Conservation (phyloP, 2,888 invertebrate genomes). For the Cylloceria caligata region DNA sequence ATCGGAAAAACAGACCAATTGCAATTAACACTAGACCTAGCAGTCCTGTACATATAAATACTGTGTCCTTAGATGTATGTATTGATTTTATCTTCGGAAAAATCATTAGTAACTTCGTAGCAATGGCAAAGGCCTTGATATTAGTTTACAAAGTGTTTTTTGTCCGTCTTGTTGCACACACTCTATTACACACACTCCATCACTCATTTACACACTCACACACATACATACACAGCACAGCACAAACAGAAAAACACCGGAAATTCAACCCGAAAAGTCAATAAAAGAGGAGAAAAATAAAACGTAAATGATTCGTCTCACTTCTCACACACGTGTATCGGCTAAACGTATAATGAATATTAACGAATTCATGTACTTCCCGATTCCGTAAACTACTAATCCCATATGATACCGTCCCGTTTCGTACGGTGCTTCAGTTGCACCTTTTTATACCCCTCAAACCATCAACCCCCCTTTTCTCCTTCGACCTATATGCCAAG, state of each 20-base stretch:
- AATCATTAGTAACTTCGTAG: slow-evolving; percentile 71
- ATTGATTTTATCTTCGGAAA: slow-evolving; percentile 72
- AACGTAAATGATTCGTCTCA: slow-evolving; percentile 40
- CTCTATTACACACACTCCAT: no score
- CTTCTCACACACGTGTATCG: slow-evolving; percentile 20
- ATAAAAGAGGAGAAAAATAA: slow-evolving; percentile 38
- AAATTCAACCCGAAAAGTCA: slow-evolving; percentile 49
- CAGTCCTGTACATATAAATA: slow-evolving; percentile 76
- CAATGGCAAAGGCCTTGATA: slow-evolving; percentile 74
- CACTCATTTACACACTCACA: slow-evolving; percentile 2
- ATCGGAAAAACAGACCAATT: slow-evolving; percentile 75
- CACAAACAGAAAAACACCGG: slow-evolving; percentile 14
- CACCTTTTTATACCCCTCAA: slow-evolving; percentile 58
- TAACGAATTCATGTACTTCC: slow-evolving; percentile 65
- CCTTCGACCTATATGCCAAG: slow-evolving; percentile 72
- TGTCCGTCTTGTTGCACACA: slow-evolving; percentile 55
- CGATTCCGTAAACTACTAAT: slow-evolving; percentile 41
- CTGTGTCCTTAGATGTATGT: slow-evolving; percentile 76
- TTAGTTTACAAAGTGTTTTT: slow-evolving; percentile 72
- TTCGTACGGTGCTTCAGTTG: slow-evolving; percentile 55
- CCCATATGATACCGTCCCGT: slow-evolving; percentile 61
- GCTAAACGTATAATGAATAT: slow-evolving; percentile 44
- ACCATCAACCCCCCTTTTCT: neutral
- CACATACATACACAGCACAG: neutral
- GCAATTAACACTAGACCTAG: slow-evolving; percentile 75